Conservation (phyloP, 2,888 invertebrate species). For the Alentia gelatinosa region DNA sequence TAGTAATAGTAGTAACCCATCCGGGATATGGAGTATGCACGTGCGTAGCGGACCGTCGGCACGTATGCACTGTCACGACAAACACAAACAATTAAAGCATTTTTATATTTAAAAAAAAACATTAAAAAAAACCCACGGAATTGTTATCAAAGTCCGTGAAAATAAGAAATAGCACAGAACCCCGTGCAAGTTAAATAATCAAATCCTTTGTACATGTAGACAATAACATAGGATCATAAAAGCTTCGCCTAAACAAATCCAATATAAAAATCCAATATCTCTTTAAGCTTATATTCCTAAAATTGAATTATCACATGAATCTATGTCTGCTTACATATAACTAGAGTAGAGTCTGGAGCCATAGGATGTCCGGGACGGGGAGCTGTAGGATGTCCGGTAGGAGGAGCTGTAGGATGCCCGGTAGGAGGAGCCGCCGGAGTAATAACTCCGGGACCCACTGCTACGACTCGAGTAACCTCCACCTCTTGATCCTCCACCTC, state of each 20-base stretch:
- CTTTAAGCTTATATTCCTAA: not conserved
- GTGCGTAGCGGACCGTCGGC: not conserved
- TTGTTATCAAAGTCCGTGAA: not conserved
- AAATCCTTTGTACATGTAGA: not conserved
- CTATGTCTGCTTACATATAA: not conserved
- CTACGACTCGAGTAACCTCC: not conserved
- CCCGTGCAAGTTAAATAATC: not conserved
- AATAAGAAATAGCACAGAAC: not conserved
- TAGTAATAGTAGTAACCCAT: conserved; percentile 5
- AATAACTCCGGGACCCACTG: not conserved
- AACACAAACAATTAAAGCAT: not conserved
- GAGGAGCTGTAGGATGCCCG: not conserved
- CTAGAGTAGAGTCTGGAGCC: not conserved
- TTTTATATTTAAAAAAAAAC: not conserved
- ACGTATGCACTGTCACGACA: not conserved
- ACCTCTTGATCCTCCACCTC: not conserved
- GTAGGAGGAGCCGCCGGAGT: not conserved
- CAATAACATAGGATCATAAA: not conserved
- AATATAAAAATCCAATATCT: too few relatives aligned
- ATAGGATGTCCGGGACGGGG: too few relatives aligned
- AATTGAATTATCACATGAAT: not conserved
- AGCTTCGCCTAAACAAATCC: not conserved
- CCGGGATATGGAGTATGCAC: not conserved
- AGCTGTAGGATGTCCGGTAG: not conserved
- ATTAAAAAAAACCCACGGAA: too few relatives aligned